Evolutionary conservation across 2,888 invertebrate genomes (phyloP).

Genomic region (Helleia helle): DNA sequence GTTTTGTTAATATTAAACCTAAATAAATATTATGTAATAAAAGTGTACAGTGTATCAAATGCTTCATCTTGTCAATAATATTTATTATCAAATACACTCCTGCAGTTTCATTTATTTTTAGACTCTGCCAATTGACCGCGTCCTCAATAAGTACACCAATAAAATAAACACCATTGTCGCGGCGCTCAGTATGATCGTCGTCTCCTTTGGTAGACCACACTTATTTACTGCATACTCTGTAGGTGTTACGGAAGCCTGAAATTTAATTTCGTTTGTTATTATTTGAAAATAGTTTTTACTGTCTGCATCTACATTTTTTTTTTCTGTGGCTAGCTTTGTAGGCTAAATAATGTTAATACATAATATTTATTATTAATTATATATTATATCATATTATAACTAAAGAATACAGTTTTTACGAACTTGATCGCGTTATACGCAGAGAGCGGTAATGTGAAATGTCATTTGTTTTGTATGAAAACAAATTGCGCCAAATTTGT

Average conservation of each 20-base stretch:
- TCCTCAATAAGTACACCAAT: constrained; percentile 25
- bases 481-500: no score
- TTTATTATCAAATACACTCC: constrained; percentile 53
- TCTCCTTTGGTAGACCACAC: constrained; percentile 49
- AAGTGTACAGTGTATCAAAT: constrained; percentile 59
- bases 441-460: no score
- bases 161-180: constrained; percentile 31
- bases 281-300: no score
- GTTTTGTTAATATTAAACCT: constrained; percentile 7
- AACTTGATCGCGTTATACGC: no score
- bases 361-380: no score
- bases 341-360: no score
- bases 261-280: constrained; percentile 15
- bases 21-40: constrained; percentile 26
- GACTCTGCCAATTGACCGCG: constrained; percentile 30
- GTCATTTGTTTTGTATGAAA: no score
- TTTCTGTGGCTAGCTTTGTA: no score
- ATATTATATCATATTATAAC: no score
- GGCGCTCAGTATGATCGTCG: constrained; percentile 39
- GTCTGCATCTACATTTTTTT: no score
- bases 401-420: no score
- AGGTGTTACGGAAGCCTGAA: constrained; percentile 46
- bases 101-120: background rate
- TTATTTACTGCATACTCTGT: constrained; percentile 40
- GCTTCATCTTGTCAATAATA: constrained; percentile 71